These are phyloP conservation scores for Danio albolineatus DNA, from an alignment of 2,797 vertebrate species.

Conservation along the genomic window DNA sequence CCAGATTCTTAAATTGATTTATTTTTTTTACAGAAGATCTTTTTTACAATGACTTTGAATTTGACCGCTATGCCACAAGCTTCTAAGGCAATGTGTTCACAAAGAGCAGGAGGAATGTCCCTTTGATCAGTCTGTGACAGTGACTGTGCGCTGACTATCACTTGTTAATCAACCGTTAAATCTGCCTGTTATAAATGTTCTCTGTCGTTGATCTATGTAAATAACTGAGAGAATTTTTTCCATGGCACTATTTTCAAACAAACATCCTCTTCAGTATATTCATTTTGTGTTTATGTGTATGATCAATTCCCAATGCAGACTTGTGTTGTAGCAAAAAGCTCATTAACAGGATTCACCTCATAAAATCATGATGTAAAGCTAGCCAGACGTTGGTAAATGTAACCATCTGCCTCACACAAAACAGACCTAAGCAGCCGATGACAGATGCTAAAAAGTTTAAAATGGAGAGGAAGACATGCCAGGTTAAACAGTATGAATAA, in stretches of 20 bases:
- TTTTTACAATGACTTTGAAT: neutral
- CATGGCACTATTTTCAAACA: neutral
- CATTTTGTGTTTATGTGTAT: neutral
- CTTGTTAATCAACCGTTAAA: constrained; percentile 47
- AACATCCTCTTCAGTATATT: neutral
- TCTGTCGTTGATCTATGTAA: constrained; percentile 15
- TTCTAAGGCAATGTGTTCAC: constrained; percentile 9
- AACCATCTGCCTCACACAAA: constrained; percentile 45
- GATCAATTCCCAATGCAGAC: neutral
- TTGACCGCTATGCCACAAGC: constrained; percentile 22
- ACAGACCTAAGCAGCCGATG: neutral
- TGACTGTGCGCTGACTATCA: constrained; percentile 41
- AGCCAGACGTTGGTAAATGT: constrained; percentile 45
- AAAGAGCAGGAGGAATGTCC: constrained; percentile 54
- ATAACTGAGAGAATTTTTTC: constrained; percentile 21
- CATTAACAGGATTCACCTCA: constrained; percentile 17
- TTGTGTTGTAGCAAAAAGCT: constrained; percentile 9
- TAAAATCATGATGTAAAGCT: constrained; percentile 23
- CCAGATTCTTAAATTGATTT: no score
- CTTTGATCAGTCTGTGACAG: constrained; percentile 26
- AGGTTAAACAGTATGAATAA: constrained; percentile 15
- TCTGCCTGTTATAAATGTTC: constrained; percentile 44
- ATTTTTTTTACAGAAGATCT: no score
- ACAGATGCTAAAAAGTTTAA: constrained; percentile 34
- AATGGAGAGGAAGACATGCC: neutral